Evolutionary conservation across 2,113 vertebrate species (phyloP), one percentile per base, ranked within the genome.

Genomic region (Anolis carolinensis): DNA sequence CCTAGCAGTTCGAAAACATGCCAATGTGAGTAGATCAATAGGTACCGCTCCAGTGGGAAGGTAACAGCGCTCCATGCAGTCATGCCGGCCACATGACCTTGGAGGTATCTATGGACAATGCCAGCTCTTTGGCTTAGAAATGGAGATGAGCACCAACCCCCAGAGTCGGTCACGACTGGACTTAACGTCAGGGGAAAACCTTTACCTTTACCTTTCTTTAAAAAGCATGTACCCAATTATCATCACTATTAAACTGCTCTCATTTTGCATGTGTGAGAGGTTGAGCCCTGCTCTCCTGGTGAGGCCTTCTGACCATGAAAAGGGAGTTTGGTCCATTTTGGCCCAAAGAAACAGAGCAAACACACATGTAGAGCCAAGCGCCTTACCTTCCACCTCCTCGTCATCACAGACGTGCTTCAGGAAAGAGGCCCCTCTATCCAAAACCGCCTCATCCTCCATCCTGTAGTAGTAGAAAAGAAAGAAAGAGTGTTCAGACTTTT

Each of bases 381-480:
- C 79, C 98, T 97, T 95, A 99, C 98, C 98, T 96, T 99, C 98
- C 50, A 99, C 98, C 92, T 99, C 98, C 95, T 99, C 98, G 90
- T 98, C 98, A 76, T 99, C 98, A 73, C 98, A 99, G 4, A 98
- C 96, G 79, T 99, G 98, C 86, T 99, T 99, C 85, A 99, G 95
- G 93, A 98, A 97, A 89, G 98, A 99, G 52, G 98, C 98, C 90
- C 98, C 98, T 91, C 98, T 97, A 96, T 99, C 98, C 97, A 99
- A 92, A 91, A 99, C 98, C 34, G 98, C 98, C 96, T 99, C 98
- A 93, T 99, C 98, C 96, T 99, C 98, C 98, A 99, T 98, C 97
- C 98, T 99, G 94, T 98, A 99, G 97, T 99, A 98, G 97, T 99
- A 99, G 93, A 98, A 99, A 92, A 99, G 97, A 97, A 99, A 99